A percentile compares a stretch with the other conserved stretches of the same genome.
Evolutionary conservation across 2,113 vertebrate species (phyloP).

Genomic region (Perognathus longimembris): DNA sequence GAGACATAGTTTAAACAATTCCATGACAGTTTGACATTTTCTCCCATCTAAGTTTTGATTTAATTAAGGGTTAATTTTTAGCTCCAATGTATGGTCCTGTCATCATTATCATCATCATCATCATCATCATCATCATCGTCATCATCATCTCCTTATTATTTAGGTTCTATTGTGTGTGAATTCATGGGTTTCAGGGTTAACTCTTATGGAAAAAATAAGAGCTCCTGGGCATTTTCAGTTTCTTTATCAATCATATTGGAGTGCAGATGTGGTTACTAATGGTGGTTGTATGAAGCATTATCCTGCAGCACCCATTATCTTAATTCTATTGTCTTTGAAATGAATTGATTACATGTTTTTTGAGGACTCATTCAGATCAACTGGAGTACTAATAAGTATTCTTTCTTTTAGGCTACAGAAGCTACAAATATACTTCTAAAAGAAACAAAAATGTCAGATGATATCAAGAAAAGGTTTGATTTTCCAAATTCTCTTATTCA

Average conservation of each 20-base stretch:
- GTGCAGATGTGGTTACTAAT: not conserved
- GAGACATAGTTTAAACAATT: not conserved
- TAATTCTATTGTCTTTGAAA: conserved; percentile 52
- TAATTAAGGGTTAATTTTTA: conserved; percentile 53
- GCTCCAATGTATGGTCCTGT: conserved; percentile 22
- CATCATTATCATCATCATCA: not conserved
- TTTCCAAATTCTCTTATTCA: conserved; percentile 94
- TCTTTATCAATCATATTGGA: not conserved
- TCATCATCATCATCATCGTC: too few species aligned
- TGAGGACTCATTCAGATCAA: conserved; percentile 49
- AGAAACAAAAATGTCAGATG: conserved; percentile 89
- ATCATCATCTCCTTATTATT: not conserved
- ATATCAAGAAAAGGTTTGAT: conserved; percentile 92
- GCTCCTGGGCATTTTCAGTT: conserved; percentile 9
- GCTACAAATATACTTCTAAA: conserved; percentile 51
- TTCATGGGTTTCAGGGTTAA: conserved; percentile 44
- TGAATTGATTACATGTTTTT: conserved; percentile 23
- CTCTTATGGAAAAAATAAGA: conserved; percentile 9
- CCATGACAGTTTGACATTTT: conserved; percentile 22
- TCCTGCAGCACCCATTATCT: not conserved
- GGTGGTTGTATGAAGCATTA: not conserved
- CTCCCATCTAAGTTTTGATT: conserved; percentile 26
- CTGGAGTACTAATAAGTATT: conserved; percentile 43
- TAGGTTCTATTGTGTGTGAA: not conserved
- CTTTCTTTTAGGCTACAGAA: conserved; percentile 80